Evolutionary conservation across 2,888 invertebrate genomes (phyloP), one percentile per base, ranked within the genome.

Genomic region (Drosophila kokeensis): DNA sequence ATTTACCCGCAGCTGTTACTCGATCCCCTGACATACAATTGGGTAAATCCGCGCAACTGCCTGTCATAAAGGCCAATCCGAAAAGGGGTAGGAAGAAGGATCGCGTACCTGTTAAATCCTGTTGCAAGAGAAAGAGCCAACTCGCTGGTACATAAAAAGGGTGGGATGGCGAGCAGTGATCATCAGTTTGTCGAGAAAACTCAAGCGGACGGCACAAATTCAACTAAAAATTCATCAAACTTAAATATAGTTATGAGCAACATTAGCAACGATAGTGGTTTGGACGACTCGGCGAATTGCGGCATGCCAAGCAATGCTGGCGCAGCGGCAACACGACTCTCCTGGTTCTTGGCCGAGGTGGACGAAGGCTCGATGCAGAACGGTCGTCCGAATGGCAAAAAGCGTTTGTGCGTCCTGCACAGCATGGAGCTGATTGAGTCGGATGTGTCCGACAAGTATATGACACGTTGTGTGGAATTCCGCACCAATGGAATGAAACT

Each of bases 281-380:
- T 89, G 68, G 90, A 85, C 21, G 88, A 85, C 27, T 85, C 85
- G 5, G 83, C 82, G 2, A 52, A 18, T 52, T 36, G 67, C 8
- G 73, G 63, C 7, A 58, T 49, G 13, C 69, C 59, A 5, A 55
- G 29, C 32, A 69, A 57, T 63, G 38, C 52, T 4, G 30, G 48
- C 3, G 52, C 30, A 21, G 62, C 59, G 1, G 70, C 78, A n/a
- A 87, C 89, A 10, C 83, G 90, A 15, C 68, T 91, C 32, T 91
- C 91, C 1, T 91, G 91, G 92, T 86, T 91, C 48, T 70, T 92
- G 5, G 76, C 91, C 21, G 90, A 91, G 53, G 82, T 91, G 48
- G 91, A 88, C 24, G 85, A 90, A 5, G 90, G 82, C 1, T 40
- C 60, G 2, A 38, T 78, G 48, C 64, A 63, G 15, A 60, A 62